phyloP scores from a whole-genome alignment of 2,113 vertebrate genomes.

The Condylura cristata region DNA sequence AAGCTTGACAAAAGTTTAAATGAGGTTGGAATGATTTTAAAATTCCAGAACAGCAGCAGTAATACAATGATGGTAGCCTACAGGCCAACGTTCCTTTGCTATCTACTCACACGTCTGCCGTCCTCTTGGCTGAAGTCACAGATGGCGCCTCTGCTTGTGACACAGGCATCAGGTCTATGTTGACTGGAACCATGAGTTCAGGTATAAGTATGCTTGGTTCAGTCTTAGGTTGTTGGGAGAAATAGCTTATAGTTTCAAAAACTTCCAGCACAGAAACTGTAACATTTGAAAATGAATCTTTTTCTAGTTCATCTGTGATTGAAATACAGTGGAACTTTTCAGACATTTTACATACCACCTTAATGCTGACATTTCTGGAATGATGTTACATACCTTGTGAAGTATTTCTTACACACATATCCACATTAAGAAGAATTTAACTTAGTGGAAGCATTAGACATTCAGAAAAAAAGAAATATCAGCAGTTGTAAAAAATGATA shows the following conservation, averaged over 20 bases:
- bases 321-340: conserved; percentile 21
- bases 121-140: conserved; percentile 9
- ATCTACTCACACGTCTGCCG: neutral
- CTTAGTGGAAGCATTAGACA: conserved; percentile 16
- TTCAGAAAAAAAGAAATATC: neutral
- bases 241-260: conserved; percentile 53
- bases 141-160: neutral
- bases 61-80: conserved; percentile 10
- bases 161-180: neutral
- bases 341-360: conserved; percentile 19
- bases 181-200: conserved; percentile 51
- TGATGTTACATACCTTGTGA: neutral
- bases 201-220: neutral
- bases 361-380: conserved; percentile 48
- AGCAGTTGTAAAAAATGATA: conserved; percentile 5
- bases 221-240: conserved; percentile 21
- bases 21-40: conserved; percentile 49
- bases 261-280: conserved; percentile 27
- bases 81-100: conserved; percentile 5
- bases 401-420: conserved; percentile 12
- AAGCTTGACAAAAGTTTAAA: conserved; percentile 41
- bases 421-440: conserved; percentile 47
- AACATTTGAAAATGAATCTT: conserved; percentile 39
- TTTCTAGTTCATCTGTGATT: conserved; percentile 27
- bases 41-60: conserved; percentile 52